These are phyloP conservation scores for Prosopocoilus inquinatus DNA, from an alignment of 2,888 invertebrate genomes.

Conservation along the genomic window DNA sequence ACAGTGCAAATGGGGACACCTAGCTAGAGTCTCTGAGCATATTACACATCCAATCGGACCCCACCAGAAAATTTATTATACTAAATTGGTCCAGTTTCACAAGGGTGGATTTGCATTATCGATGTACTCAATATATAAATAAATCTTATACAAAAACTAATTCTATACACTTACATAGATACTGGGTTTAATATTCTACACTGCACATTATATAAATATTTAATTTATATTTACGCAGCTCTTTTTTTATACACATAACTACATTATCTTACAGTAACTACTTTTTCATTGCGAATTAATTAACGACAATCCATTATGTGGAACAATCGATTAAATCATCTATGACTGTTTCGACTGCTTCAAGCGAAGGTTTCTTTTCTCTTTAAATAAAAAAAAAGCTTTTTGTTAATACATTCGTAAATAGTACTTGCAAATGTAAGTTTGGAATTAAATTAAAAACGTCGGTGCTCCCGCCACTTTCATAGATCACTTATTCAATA, in stretches of 20 bases:
- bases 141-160: slow-evolving; percentile 43
- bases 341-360: no score
- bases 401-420: no score
- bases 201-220: slow-evolving; percentile 38
- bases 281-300: background rate
- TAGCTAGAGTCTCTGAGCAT: slow-evolving; percentile 24
- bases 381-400: no score
- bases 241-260: slow-evolving; percentile 33
- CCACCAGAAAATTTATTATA: slow-evolving; percentile 32
- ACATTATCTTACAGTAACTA: slow-evolving; percentile 30
- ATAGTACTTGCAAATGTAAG: no score
- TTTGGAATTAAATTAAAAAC: no score
- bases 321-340: no score
- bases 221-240: slow-evolving; percentile 30
- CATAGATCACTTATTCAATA: no score
- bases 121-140: slow-evolving; percentile 37
- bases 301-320: background rate
- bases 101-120: slow-evolving; percentile 32
- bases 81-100: slow-evolving; percentile 39
- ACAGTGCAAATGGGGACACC: slow-evolving; percentile 21
- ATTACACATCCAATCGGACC: slow-evolving; percentile 26
- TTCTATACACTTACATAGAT: slow-evolving; percentile 44
- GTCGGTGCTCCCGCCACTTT: no score
- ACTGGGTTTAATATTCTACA: slow-evolving; percentile 38
- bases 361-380: no score